phyloP scores from a whole-genome alignment of 2,888 invertebrate genomes.

The Norana najaformis region DNA sequence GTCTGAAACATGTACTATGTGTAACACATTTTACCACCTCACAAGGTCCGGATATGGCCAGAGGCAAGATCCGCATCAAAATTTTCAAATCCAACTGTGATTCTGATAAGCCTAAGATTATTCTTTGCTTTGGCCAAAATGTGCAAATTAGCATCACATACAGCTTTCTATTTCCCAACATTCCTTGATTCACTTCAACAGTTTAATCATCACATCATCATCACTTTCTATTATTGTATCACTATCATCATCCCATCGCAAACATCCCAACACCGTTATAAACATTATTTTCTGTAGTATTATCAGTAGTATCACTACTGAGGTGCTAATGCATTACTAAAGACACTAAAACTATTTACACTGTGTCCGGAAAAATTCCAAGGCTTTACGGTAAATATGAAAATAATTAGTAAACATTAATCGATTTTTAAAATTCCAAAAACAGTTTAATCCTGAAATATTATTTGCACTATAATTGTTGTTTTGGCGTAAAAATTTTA shows the following conservation, averaged over 20 bases:
- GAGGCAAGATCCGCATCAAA: no score
- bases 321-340: not conserved
- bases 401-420: no score
- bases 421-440: no score
- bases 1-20: not conserved
- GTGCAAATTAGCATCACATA: not conserved
- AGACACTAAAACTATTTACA: not conserved
- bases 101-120: not conserved
- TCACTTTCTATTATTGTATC: no score
- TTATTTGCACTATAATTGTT: no score
- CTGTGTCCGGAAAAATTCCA: no score
- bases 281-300: not conserved
- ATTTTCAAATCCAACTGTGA: not conserved
- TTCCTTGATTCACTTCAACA: not conserved
- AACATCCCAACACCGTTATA: not conserved
- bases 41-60: not conserved
- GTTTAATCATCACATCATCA: no score
- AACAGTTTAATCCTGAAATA: no score
- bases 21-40: not conserved
- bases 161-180: not conserved
- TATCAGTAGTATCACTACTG: not conserved
- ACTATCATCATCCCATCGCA: no score
- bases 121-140: not conserved
- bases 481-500: no score
- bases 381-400: no score